Evolutionary conservation across 2,888 invertebrate genomes (phyloP), one percentile per base, ranked within the genome.

Genomic region (Dryomyza anilis): DNA sequence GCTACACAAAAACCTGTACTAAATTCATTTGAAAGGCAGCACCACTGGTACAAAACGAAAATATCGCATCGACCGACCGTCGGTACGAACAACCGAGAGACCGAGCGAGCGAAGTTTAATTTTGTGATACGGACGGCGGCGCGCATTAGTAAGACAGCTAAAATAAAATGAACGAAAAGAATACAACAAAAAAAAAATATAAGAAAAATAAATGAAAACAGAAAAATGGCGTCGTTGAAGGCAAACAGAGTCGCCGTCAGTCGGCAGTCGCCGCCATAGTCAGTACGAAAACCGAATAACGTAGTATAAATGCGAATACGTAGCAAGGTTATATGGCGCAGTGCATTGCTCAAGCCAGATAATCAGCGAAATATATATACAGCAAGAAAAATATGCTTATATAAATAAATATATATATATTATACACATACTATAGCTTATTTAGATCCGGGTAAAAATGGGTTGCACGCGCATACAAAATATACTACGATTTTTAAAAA

Each of bases 231-330:
- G 56, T 57, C 60, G 55, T 27, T 43, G 65, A 62, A 57, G 62
- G 58, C 36, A 46, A 64, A 36, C 56, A 48, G 39, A 36, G 62
- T 50, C 39, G 69, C 56, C 19, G 63, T 58, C 39, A 48, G 65
- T 33, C 66, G 64, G 45, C 59, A 71, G 72, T 74, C 73, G 74
- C 71, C 73, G 73, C 76, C 71, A 48, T n/a, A n/a, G n/a, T n/a
- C n/a, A 36, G 39, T 48, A 72, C 73, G 77, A 74, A 63, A 74
- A 70, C 74, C 69, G 74, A 73, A 73, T 76, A 61, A 53, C 53
- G 52, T 43, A 61, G 7, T 10, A 43, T 16, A 25, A 59, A 59
- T 52, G 39, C 29, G 52, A 39, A 73, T 71, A 75, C 71, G 74
- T 59, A 66, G 60, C 55, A 69, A 68, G 66, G 63, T 68, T 71